Conservation (phyloP, 2,888 invertebrate species). For the Marasmarcha lunaedactyla region DNA sequence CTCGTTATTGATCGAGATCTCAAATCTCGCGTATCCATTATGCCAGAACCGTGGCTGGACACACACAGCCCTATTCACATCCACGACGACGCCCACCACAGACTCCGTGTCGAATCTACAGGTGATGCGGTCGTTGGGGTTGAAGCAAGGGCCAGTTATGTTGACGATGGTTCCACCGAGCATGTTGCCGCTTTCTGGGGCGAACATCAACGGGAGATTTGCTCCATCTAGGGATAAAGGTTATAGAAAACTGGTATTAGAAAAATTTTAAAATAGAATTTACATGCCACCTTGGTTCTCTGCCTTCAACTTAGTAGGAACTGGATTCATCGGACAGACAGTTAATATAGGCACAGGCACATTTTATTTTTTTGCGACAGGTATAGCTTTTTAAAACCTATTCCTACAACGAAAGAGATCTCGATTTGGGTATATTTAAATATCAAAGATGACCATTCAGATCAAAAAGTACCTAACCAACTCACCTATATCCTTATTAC, state of each 20-base stretch:
- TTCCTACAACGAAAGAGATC: no score
- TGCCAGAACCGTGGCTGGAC: constrained; percentile 88
- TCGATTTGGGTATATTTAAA: no score
- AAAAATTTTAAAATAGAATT: constrained; percentile 19
- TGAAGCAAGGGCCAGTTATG: constrained; percentile 95
- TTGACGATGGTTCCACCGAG: constrained; percentile 96
- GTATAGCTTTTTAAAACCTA: no score
- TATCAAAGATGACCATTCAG: no score
- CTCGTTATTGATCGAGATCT: constrained; percentile 85
- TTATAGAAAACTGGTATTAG: constrained; percentile 3
- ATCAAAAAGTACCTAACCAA: no score
- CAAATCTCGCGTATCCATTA: constrained; percentile 89
- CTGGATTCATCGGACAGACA: no score
- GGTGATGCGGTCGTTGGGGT: constrained; percentile 78
- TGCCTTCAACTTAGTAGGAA: no score
- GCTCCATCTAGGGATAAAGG: constrained; percentile 75
- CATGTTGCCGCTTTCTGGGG: constrained; percentile 97
- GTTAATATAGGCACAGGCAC: no score
- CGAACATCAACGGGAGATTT: constrained; percentile 85
- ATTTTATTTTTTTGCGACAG: no score
- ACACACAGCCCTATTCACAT: constrained; percentile 88
- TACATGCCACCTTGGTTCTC: not conserved
- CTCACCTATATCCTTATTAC: constrained; percentile 89
- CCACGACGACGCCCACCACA: constrained; percentile 81
- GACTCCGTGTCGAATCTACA: constrained; percentile 88